Percentiles rank a stretch among this genome's conserved stretches.
Conservation (phyloP, 1,140 invertebrate genomes). For the Agrypnia vestita region DNA sequence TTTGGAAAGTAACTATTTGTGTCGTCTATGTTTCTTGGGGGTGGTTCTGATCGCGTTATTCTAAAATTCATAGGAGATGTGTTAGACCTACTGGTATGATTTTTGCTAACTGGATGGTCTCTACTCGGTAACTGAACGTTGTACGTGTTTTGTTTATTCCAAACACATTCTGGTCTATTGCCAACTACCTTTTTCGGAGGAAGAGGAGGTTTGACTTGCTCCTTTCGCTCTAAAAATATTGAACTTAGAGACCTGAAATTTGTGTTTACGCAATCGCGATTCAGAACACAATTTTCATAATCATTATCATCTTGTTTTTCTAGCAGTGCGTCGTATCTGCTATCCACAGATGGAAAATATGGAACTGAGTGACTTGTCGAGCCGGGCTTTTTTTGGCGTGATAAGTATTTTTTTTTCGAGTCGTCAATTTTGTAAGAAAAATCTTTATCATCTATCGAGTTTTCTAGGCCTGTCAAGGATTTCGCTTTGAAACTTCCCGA, state of each 20-base stretch:
- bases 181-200: conserved; percentile 74
- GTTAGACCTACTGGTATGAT: conserved; percentile 6
- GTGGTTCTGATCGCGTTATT: conserved; percentile 56
- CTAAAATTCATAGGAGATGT: conserved; percentile 47
- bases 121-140: conserved; percentile 11
- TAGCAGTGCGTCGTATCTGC: neutral
- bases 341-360: neutral
- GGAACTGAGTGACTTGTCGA: neutral
- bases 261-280: neutral
- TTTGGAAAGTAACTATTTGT: conserved; percentile 12
- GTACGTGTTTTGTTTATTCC: conserved; percentile 45
- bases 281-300: conserved; percentile 26
- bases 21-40: conserved; percentile 16
- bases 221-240: conserved; percentile 41
- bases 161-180: conserved; percentile 30
- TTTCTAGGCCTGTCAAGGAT: conserved; percentile 52
- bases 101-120: neutral
- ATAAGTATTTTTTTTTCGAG: neutral
- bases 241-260: conserved; percentile 15
- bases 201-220: conserved; percentile 67
- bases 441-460: neutral
- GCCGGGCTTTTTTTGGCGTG: neutral
- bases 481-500: conserved; percentile 78
- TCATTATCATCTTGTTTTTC: neutral
- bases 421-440: neutral